A percentile compares a stretch with the other conserved stretches of the same genome.
phyloP scores from a whole-genome alignment of 2,888 invertebrate genomes.

The Xanthorhoe spadicearia region DNA sequence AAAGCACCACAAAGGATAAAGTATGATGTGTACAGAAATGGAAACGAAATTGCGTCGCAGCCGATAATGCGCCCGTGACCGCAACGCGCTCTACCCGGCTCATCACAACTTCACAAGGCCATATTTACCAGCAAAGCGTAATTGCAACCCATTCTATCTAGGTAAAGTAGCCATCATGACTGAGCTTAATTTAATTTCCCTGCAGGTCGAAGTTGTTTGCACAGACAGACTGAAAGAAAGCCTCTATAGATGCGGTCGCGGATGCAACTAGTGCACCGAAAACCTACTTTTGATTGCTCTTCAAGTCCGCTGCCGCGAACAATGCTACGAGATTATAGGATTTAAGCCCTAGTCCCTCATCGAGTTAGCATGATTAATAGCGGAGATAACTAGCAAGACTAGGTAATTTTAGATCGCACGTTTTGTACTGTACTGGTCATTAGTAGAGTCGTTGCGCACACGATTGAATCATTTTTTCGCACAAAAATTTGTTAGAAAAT shows the following conservation, averaged over 20 bases:
- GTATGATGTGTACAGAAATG: slow-evolving; percentile 66
- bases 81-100: slow-evolving; percentile 52
- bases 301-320: slow-evolving; percentile 66
- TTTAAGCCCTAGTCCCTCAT: slow-evolving; percentile 72
- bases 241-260: slow-evolving; percentile 60
- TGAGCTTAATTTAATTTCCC: slow-evolving; percentile 38
- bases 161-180: slow-evolving; percentile 36
- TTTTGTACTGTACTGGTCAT: slow-evolving; percentile 65
- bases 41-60: slow-evolving; percentile 72
- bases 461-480: slow-evolving; percentile 63
- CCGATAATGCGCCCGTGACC: slow-evolving; percentile 65
- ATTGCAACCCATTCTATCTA: slow-evolving; percentile 31
- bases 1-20: slow-evolving; percentile 67
- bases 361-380: slow-evolving; percentile 79
- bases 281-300: slow-evolving; percentile 75
- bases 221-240: slow-evolving; percentile 56
- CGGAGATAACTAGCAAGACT: slow-evolving; percentile 71
- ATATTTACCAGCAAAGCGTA: slow-evolving; percentile 39
- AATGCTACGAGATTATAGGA: slow-evolving; percentile 79
- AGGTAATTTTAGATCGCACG: slow-evolving; percentile 70
- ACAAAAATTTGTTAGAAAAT: slow-evolving; percentile 60
- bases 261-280: slow-evolving; percentile 71
- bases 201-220: slow-evolving; percentile 36
- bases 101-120: slow-evolving; percentile 47
- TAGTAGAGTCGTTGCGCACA: slow-evolving; percentile 66